Conservation (phyloP, 2,888 invertebrate species). For the Polymixis flavicincta region DNA sequence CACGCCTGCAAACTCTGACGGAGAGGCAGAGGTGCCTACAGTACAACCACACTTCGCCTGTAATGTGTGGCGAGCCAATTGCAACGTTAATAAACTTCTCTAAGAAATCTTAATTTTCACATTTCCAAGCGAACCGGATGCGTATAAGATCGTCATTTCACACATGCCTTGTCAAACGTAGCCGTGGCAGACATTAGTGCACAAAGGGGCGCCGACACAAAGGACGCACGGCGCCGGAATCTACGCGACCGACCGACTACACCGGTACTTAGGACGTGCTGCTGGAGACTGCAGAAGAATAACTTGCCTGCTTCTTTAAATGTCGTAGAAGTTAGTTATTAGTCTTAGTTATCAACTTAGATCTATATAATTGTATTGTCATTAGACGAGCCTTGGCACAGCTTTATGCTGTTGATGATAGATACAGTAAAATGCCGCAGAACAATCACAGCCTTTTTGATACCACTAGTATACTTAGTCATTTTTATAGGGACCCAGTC, state of each 20-base stretch:
- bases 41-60: background rate
- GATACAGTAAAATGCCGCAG: background rate
- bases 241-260: constrained; percentile 37
- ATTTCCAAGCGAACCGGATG: background rate
- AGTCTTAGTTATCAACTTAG: no score
- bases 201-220: constrained; percentile 57
- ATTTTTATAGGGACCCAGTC: background rate
- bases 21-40: no score
- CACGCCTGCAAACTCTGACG: no score
- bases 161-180: constrained; percentile 51
- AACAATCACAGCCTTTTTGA: background rate
- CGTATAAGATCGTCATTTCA: constrained; percentile 44
- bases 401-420: background rate
- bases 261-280: constrained; percentile 19
- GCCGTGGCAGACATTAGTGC: constrained; percentile 25
- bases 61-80: background rate
- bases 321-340: no score
- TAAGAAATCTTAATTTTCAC: background rate
- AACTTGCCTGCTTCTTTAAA: background rate
- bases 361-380: no score
- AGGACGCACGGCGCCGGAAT: constrained; percentile 47
- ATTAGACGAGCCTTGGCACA: background rate
- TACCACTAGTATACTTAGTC: background rate
- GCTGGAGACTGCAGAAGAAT: constrained; percentile 13
- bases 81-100: background rate